Percentiles rank a stretch among this genome's conserved stretches.
These are phyloP conservation scores for Tachina grossa DNA, from an alignment of 2,888 invertebrate species.

Conservation along the genomic window DNA sequence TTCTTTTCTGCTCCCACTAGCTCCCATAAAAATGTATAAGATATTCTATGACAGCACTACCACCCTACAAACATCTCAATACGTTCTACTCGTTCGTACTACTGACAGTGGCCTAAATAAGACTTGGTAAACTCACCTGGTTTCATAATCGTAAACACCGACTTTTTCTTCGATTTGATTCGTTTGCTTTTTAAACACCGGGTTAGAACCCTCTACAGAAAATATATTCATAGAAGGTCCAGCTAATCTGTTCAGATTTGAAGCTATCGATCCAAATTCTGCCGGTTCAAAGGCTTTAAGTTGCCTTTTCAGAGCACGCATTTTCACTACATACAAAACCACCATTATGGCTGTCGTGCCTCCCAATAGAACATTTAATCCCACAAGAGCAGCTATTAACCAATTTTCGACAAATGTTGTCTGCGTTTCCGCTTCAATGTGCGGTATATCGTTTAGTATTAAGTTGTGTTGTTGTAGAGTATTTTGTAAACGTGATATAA, in stretches of 20 bases:
- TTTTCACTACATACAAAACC: conserved; percentile 84
- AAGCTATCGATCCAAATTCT: conserved; percentile 86
- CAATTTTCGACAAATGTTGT: conserved; percentile 81
- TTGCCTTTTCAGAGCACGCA: conserved; percentile 85
- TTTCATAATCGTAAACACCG: conserved; percentile 58
- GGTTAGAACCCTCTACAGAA: conserved; percentile 88
- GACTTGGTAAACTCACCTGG: conserved; percentile 55
- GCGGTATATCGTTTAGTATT: conserved; percentile 83
- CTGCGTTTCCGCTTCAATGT: conserved; percentile 76
- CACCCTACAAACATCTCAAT: too few species aligned
- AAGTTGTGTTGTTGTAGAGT: conserved; percentile 81
- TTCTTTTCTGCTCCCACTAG: too few species aligned
- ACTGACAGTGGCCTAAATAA: background rate
- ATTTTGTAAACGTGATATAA: conserved; percentile 82
- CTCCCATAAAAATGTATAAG: too few species aligned
- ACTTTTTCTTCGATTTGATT: conserved; percentile 30
- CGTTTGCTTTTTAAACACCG: conserved; percentile 85
- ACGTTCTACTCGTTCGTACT: too few species aligned
- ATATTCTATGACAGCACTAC: too few species aligned
- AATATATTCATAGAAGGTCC: conserved; percentile 89
- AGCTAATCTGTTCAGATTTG: conserved; percentile 83
- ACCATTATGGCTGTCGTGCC: conserved; percentile 84
- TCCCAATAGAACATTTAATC: conserved; percentile 84
- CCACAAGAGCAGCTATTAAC: conserved; percentile 84
- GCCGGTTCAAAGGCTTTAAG: conserved; percentile 86